phyloP scores from a whole-genome alignment of 2,888 invertebrate species.

The Eupithecia exiguata region DNA sequence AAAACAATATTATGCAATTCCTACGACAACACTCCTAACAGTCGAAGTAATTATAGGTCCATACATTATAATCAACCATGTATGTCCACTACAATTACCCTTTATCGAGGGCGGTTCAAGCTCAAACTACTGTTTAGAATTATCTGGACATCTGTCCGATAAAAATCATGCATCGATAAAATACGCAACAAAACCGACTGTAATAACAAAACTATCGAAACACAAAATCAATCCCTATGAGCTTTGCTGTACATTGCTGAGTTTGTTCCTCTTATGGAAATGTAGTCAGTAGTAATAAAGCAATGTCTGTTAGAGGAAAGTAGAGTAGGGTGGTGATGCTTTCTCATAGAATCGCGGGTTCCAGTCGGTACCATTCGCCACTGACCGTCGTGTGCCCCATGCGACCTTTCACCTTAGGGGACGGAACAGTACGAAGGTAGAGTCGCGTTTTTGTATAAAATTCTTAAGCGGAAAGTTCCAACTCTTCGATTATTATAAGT shows the following conservation, averaged over 20 bases:
- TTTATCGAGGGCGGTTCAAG: background rate
- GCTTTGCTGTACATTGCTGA: constrained; percentile 38
- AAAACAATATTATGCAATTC: background rate
- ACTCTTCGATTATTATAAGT: background rate
- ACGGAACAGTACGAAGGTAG: constrained; percentile 53
- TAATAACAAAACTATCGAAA: constrained; percentile 18
- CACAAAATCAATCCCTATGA: constrained; percentile 22
- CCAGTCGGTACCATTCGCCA: constrained; percentile 77
- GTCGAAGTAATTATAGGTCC: background rate
- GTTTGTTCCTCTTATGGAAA: background rate
- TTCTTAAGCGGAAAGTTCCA: too few relatives aligned
- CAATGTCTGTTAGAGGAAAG: constrained; percentile 26
- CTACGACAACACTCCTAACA: background rate
- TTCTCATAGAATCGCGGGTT: constrained; percentile 55
- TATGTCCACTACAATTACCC: constrained; percentile 13
- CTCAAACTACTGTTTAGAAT: constrained; percentile 20
- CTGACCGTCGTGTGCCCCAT: constrained; percentile 78
- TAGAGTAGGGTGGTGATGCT: constrained; percentile 27
- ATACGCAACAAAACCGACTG: constrained; percentile 19
- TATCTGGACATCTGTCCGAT: constrained; percentile 23
- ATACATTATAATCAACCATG: constrained; percentile 9
- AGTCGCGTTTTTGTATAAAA: constrained; percentile 45
- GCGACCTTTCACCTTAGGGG: constrained; percentile 81
- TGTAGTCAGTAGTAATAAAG: constrained; percentile 10
- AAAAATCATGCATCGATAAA: constrained; percentile 19